Evolutionary conservation across 2,888 invertebrate species (phyloP), one percentile per base, ranked within the genome.

Genomic region (Dolichopus griseipennis): DNA sequence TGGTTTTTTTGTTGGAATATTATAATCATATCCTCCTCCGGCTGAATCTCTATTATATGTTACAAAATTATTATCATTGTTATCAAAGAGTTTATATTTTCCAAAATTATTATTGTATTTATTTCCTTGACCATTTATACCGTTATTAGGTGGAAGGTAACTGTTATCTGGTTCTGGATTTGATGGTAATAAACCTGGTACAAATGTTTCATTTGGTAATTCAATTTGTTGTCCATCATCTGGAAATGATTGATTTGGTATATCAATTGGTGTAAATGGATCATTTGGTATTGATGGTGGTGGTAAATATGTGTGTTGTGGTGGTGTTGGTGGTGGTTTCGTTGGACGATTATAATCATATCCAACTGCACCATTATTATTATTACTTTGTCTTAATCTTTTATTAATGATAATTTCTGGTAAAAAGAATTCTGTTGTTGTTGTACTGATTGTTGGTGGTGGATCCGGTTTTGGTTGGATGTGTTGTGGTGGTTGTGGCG

Each of bases 391-490:
- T 43, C 72, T 73, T 6, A 71, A 70, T 66, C 73, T 75, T 15
- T 79, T 78, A 73, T 80, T 80, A 64, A 79, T 76, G 10, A 80
- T 74, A 1, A 80, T 74, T 69, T 80, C 80, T 0, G 80, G 81
- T 33, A 81, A 68, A 4, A 69, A 71, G n/a, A 77, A 78, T 65
- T 79, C 78, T 0, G 78, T 76, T 12, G 76, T 75, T 9, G 76
- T 69, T 21, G 68, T 71, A 0, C 74, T 22, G 0, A 71, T 10
- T 6, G 71, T 64, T 1, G 76, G 75, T 18, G 76, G 74, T 0
- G 77, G 75, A 1, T 77, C 72, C 22, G 73, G 72, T 7, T 73
- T 73, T 3, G 63, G 68, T 21, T 69, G 21, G n/a, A 71, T 70
- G 12, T 41, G 68, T 22, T 62, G 37, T 0, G 27, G 27, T 27